Base-by-base conservation (phyloP, 2,888 invertebrate genomes). In the Tethea ocularis region DNA sequence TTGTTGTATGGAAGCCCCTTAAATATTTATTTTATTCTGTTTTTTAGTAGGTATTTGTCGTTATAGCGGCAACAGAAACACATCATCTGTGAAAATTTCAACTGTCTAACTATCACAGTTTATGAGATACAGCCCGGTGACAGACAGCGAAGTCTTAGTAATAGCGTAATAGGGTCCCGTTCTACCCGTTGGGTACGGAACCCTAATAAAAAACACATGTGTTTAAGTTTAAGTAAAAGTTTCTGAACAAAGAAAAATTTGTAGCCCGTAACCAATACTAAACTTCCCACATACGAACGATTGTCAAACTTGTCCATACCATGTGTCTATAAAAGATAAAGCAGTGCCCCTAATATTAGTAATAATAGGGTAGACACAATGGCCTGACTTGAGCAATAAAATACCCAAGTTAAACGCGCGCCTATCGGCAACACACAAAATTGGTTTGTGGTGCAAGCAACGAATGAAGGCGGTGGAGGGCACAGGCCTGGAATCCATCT, bases 401-500 rank as follows among this genome's bases (percentile, higher is more conserved):
- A 81, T 77, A 81, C 75, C 71, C 67, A 73, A 78, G 74, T 80
- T 82, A 80, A 86, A 81, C 74, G 78, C 74, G 68, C 67, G 72
- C 70, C 72, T 67, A 67, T 72, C 63, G 67, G 61, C 63, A 62
- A 65, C 66, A 61, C 67, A 64, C 63, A 69, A 69, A 33, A 38
- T 71, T 76, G 64, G 63, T 53, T 60, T 57, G 59, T 58, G 69
- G 61, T n/a, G 1, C 41, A 60, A 69, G 62, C 51, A 57, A 61
- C 58, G 58, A 63, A 61, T 51, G 41, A 13, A 51, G 57, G 59
- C 62, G 63, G n/a, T 17, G 15, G 36, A 36, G 3, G 36, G n/a
- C n/a, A n/a, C n/a, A 15, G n/a, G 13, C 7, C 38, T n/a, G 38
- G 38, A n/a, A 38, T 6, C 38, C 6, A 38, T n/a, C 6, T n/a